Base-by-base conservation (phyloP, 2,113 vertebrate species). In the Lathamus discolor region DNA sequence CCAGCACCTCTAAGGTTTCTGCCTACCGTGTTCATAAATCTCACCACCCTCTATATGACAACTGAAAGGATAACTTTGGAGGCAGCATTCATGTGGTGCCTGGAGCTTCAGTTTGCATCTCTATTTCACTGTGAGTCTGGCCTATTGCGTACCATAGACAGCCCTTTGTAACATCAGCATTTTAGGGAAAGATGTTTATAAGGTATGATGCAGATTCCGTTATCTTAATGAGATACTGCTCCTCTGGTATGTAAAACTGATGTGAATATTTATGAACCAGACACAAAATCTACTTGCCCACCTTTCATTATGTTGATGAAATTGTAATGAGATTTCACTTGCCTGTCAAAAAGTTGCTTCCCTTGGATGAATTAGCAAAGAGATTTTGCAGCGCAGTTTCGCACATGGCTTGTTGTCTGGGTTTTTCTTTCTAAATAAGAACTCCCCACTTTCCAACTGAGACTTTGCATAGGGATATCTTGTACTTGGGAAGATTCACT, bases 341-440 rank as follows among this genome's bases (percentile, higher is more conserved):
- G 6, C 54, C 57, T 89, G 88, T 96, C 96, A 92, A 20, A 92
- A 96, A 94, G 92, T 97, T 94, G 54, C 67, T 93, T 91, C 57
- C 77, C 57, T 84, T 49, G 67, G 83, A 73, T 89, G 91, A 70
- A 79, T 69, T 69, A 67, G 86, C 77, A 69, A 54, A 76, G 83
- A 62, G 28, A 52, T 85, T 93, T 82, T 80, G 31, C 83, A 48
- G 49, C 17, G 10, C 35, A 7, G 20, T 46, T 88, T 51, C 18
- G 48, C n/a, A 28, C n/a, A 3, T 27, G 41, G 22, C 5, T 89
- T 70, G 28, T 88, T 49, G 61, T 49, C 46, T 64, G 64, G 13
- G 10, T 15, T 89, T 89, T 94, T 70, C 49, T 55, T 5, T 62
- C n/a, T 10, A 10, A 52, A 5, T 41, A 35, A 78, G 74, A 63